Evolutionary conservation across 2,113 vertebrate species (phyloP).

Genomic region (Dendrocopos noguchii): DNA sequence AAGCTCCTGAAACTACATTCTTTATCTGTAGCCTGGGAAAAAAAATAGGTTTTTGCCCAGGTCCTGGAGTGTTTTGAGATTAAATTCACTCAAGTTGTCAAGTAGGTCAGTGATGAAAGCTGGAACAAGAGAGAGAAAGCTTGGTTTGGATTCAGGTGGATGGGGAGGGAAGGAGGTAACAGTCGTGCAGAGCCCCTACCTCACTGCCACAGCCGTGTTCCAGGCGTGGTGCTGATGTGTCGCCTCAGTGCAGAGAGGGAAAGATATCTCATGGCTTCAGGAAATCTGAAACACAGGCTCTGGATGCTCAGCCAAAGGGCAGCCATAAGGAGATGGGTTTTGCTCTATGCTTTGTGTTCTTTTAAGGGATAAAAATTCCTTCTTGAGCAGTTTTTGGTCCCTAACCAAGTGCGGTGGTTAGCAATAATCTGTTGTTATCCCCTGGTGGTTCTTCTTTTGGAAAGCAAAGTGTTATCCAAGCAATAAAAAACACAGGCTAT

Average conservation of each 20-base stretch:
- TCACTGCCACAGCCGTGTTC: fast-evolving
- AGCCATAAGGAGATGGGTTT: background rate
- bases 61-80: constrained; percentile 19
- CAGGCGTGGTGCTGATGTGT: background rate
- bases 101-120: background rate
- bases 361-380: background rate
- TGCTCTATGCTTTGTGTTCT: background rate
- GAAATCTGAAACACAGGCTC: background rate
- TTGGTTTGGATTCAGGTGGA: background rate
- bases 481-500: background rate
- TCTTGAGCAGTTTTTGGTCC: background rate
- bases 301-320: background rate
- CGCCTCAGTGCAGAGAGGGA: background rate
- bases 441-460: background rate
- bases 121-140: background rate
- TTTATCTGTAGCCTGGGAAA: constrained; percentile 26
- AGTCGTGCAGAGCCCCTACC: background rate
- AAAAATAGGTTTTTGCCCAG: constrained; percentile 33
- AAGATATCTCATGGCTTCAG: fast-evolving
- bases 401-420: background rate
- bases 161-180: background rate
- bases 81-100: constrained; percentile 15
- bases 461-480: background rate
- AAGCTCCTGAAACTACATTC: constrained; percentile 11
- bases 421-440: background rate